phyloP scores from a whole-genome alignment of 2,888 invertebrate genomes.

The Hetaerina titia region DNA sequence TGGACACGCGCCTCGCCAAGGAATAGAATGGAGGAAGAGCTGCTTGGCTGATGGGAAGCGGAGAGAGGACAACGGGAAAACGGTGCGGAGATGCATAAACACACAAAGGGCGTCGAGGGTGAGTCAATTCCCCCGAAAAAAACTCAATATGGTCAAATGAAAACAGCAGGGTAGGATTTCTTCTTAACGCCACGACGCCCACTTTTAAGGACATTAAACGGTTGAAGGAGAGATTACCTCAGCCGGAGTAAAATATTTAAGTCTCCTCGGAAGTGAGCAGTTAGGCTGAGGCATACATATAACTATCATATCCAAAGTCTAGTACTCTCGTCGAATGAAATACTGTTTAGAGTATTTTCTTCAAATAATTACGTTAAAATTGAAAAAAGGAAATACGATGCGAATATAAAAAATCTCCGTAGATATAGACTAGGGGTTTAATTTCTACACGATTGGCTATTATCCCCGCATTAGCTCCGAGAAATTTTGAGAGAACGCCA shows the following conservation, averaged over 20 bases:
- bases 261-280: not conserved
- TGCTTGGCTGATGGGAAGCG: not conserved
- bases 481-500: too few species aligned
- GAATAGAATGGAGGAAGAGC: slow-evolving; percentile 21
- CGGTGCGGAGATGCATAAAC: not conserved
- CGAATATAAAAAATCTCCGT: too few species aligned
- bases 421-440: too few species aligned
- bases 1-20: slow-evolving; percentile 37
- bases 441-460: too few species aligned
- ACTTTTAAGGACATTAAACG: not conserved
- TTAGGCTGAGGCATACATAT: not conserved
- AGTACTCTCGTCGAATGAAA: too few species aligned
- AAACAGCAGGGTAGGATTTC: not conserved
- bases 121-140: not conserved
- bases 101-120: not conserved
- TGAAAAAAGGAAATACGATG: too few species aligned
- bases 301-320: not conserved
- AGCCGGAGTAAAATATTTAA: not conserved
- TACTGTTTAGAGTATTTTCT: too few species aligned
- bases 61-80: not conserved
- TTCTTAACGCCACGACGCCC: not conserved
- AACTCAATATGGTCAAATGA: not conserved
- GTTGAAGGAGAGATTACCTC: not conserved
- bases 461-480: too few species aligned
- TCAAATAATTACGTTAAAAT: too few species aligned